A percentile compares a stretch with the other conserved stretches of the same genome.
Evolutionary conservation across 1,140 invertebrate genomes (phyloP).

Genomic region (Temnothorax nylanderi): DNA sequence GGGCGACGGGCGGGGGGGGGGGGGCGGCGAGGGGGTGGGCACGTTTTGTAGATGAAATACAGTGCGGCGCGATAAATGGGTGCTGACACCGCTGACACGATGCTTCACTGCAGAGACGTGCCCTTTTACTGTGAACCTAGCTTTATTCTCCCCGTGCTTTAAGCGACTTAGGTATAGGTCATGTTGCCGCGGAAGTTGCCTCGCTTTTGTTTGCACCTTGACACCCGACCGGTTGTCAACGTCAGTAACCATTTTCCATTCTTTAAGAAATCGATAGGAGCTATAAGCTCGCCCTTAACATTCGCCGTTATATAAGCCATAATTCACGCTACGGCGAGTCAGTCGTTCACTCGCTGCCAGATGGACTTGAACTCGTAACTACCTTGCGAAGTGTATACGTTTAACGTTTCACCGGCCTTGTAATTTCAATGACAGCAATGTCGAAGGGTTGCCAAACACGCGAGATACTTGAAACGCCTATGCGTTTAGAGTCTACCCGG

Average conservation of each 20-base stretch:
- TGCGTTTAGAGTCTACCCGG: too few relatives aligned
- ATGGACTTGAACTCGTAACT: not conserved
- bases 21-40: not conserved
- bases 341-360: conserved; percentile 17
- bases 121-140: conserved; percentile 50
- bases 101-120: conserved; percentile 27
- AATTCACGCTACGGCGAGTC: conserved; percentile 3
- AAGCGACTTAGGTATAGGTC: conserved; percentile 32
- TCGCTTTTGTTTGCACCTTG: conserved; percentile 47
- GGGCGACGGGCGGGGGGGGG: not conserved
- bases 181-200: conserved; percentile 33
- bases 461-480: not conserved
- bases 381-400: not conserved
- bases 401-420: not conserved
- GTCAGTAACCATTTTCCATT: conserved; percentile 19
- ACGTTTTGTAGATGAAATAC: conserved; percentile 51
- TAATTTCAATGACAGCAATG: conserved; percentile 10
- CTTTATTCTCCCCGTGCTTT: conserved; percentile 37
- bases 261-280: conserved; percentile 45
- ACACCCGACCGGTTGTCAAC: conserved; percentile 56
- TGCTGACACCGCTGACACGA: conserved; percentile 46
- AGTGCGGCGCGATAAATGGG: conserved; percentile 44
- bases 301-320: conserved; percentile 24
- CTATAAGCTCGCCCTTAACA: conserved; percentile 31
- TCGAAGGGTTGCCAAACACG: not conserved